Conservation (phyloP, 2,888 invertebrate species). For the Drosophila longiperda region DNA sequence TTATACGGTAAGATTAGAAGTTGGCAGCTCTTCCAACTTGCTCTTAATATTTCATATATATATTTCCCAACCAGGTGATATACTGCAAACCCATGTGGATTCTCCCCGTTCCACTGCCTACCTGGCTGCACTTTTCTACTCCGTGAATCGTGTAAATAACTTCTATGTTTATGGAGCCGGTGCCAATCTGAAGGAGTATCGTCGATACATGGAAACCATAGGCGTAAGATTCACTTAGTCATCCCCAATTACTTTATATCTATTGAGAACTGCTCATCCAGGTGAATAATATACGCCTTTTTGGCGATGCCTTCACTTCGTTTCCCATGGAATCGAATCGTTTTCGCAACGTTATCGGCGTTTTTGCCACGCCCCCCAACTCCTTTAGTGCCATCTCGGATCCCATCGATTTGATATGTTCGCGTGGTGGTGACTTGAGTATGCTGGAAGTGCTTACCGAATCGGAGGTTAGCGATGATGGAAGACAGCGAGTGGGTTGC, state of each 20-base stretch:
- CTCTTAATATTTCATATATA: accelerated
- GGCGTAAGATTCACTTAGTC: constrained; percentile 85
- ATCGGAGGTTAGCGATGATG: constrained; percentile 88
- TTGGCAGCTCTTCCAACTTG: neutral
- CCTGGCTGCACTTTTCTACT: constrained; percentile 88
- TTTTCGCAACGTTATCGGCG: constrained; percentile 87
- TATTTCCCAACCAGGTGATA: constrained; percentile 83
- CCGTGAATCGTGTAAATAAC: constrained; percentile 87
- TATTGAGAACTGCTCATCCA: neutral
- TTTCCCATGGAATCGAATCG: constrained; percentile 86
- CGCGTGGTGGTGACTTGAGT: constrained; percentile 90
- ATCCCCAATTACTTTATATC: neutral
- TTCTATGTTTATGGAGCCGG: constrained; percentile 88
- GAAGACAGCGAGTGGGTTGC: constrained; percentile 87
- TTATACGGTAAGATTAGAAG: constrained; percentile 86
- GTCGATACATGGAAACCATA: constrained; percentile 88
- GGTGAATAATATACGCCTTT: constrained; percentile 86
- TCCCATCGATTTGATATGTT: constrained; percentile 92
- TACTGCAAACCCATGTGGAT: constrained; percentile 92
- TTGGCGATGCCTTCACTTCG: constrained; percentile 86
- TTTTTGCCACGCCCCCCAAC: constrained; percentile 92
- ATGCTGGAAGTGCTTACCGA: constrained; percentile 91
- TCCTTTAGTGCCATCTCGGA: constrained; percentile 92
- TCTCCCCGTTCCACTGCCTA: constrained; percentile 93
- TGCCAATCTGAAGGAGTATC: constrained; percentile 87